phyloP scores from a whole-genome alignment of 2,888 invertebrate species.

The Drosophila melanosoma region DNA sequence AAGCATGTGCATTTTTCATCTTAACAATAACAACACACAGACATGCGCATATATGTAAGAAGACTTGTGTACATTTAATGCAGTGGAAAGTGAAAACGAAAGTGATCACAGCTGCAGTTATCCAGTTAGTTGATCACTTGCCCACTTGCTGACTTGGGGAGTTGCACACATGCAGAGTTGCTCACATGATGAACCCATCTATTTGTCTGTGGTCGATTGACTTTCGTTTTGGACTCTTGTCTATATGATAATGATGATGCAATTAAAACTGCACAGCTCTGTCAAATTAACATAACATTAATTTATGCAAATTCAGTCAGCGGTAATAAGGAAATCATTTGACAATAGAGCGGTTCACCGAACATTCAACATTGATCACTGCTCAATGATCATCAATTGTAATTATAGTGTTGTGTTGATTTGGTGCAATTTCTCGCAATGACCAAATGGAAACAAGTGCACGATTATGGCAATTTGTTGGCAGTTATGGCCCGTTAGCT shows the following conservation, averaged over 20 bases:
- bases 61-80: conserved; percentile 66
- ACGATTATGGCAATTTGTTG: conserved; percentile 71
- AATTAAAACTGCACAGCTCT: conserved; percentile 55
- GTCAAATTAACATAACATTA: conserved; percentile 17
- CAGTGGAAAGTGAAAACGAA: conserved; percentile 82
- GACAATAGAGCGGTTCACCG: conserved; percentile 35
- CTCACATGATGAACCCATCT: conserved; percentile 22
- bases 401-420: conserved; percentile 23
- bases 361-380: conserved; percentile 23
- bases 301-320: conserved; percentile 59
- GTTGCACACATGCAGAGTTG: neutral
- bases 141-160: conserved; percentile 29
- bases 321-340: conserved; percentile 65
- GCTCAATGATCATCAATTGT: conserved; percentile 41
- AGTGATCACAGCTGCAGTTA: conserved; percentile 67
- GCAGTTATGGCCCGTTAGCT: conserved; percentile 59
- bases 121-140: conserved; percentile 59
- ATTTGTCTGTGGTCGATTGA: conserved; percentile 58
- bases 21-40: conserved; percentile 43
- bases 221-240: conserved; percentile 65
- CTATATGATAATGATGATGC: conserved; percentile 56
- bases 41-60: conserved; percentile 5
- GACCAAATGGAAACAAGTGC: conserved; percentile 67
- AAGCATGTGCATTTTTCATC: conserved; percentile 53
- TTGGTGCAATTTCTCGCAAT: conserved; percentile 68